phyloP scores from a whole-genome alignment of 1,140 invertebrate species.

The Drosophila rhopaloa region DNA sequence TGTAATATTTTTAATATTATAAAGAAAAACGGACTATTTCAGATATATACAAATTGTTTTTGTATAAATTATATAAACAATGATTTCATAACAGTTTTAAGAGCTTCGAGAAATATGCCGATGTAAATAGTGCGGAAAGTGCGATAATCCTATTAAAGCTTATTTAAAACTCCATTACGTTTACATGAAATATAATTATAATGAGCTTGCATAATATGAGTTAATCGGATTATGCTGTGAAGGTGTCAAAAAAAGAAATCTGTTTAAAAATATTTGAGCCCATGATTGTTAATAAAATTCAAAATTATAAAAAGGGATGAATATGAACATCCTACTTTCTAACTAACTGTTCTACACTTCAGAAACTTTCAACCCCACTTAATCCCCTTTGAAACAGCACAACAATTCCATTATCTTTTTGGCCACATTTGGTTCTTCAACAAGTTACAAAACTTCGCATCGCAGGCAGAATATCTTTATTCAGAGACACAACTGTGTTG shows the following conservation, averaged over 20 bases:
- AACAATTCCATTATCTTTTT: conserved; percentile 18
- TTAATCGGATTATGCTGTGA: conserved; percentile 18
- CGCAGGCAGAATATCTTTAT: conserved; percentile 15
- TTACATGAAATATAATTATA: conserved; percentile 20
- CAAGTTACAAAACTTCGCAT: conserved; percentile 17
- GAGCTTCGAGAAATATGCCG: too few relatives aligned
- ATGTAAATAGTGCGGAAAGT: too few relatives aligned
- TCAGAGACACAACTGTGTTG: conserved; percentile 12
- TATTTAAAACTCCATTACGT: conserved; percentile 21
- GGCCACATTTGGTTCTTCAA: conserved; percentile 17
- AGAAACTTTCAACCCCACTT: neutral
- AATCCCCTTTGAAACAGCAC: conserved; percentile 13
- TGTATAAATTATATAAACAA: neutral
- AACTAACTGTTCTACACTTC: neutral
- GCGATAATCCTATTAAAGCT: conserved; percentile 26
- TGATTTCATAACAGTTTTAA: too few relatives aligned
- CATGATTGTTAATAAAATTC: neutral
- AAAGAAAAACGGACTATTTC: too few relatives aligned
- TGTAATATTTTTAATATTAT: too few relatives aligned
- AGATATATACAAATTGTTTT: too few relatives aligned
- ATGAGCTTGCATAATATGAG: conserved; percentile 11
- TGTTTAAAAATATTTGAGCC: neutral
- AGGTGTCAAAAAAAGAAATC: neutral
- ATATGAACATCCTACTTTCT: neutral
- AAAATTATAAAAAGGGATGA: neutral